A percentile compares a stretch with the other conserved stretches of the same genome.
Conservation (phyloP, 2,797 vertebrate genomes). For the Siniperca scherzeri region DNA sequence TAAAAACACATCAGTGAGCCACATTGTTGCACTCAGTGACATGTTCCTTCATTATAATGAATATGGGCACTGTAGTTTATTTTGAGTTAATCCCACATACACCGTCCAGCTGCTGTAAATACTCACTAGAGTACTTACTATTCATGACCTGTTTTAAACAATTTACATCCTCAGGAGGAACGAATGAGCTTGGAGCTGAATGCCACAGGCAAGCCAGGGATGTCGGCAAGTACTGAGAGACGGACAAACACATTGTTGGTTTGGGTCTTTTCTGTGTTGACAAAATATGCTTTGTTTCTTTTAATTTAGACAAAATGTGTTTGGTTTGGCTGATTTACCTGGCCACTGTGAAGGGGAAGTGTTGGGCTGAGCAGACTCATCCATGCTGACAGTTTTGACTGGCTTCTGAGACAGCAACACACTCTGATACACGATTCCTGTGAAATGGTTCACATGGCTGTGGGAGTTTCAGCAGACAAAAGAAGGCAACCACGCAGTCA, state of each 20-base stretch:
- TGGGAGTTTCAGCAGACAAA: slow-evolving; percentile 39
- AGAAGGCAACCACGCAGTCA: slow-evolving; percentile 19
- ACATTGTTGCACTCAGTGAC: neutral
- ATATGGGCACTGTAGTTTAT: neutral
- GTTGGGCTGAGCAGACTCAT: slow-evolving; percentile 93
- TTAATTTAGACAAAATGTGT: neutral
- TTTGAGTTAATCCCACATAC: neutral
- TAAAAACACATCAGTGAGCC: too few species aligned
- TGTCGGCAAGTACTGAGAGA: neutral
- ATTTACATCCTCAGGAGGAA: neutral
- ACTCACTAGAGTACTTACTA: neutral
- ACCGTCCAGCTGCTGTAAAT: neutral
- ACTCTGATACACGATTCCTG: slow-evolving; percentile 95
- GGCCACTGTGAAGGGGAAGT: slow-evolving; percentile 96
- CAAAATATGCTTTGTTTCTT: neutral
- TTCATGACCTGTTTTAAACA: neutral
- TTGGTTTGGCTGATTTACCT: slow-evolving; percentile 85
- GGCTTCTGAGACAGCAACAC: slow-evolving; percentile 91
- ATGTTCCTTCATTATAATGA: neutral
- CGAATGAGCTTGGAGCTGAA: neutral
- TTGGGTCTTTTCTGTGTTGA: neutral
- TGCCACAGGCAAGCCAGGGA: neutral
- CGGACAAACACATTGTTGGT: neutral
- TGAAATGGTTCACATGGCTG: slow-evolving; percentile 96
- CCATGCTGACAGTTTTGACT: slow-evolving; percentile 87